A percentile compares a stretch with the other conserved stretches of the same genome.
Conservation (phyloP, 2,888 invertebrate species). For the Hoplodrina ambigua region DNA sequence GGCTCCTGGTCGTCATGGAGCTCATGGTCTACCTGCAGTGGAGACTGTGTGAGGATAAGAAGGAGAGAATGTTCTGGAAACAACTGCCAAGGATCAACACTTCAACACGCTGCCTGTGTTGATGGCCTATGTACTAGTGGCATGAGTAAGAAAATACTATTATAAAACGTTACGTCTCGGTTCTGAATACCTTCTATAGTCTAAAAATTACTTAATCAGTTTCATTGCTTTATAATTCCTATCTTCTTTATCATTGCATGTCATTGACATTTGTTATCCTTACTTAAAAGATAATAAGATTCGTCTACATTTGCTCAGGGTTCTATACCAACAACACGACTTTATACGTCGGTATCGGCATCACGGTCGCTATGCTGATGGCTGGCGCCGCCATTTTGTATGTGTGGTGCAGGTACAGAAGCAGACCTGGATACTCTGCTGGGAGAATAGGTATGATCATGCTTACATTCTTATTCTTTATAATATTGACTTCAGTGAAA, state of each 20-base stretch:
- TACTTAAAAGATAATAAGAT: not conserved
- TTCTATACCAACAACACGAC: constrained; percentile 79
- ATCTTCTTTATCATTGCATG: not conserved
- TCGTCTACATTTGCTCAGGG: constrained; percentile 64
- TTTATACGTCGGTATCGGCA: constrained; percentile 82
- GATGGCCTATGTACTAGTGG: constrained; percentile 81
- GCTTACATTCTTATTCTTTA: not conserved
- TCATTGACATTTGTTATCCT: no score
- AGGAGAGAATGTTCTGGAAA: constrained; percentile 78
- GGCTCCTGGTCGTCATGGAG: constrained; percentile 84
- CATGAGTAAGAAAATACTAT: constrained; percentile 70
- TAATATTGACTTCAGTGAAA: not conserved
- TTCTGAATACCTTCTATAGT: not conserved
- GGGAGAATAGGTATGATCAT: constrained; percentile 77
- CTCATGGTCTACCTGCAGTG: constrained; percentile 82
- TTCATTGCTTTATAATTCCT: not conserved
- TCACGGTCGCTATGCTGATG: constrained; percentile 81
- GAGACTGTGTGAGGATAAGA: constrained; percentile 82
- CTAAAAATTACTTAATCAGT: not conserved
- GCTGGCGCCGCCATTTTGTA: constrained; percentile 79
- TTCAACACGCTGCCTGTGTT: constrained; percentile 84
- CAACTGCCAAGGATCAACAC: constrained; percentile 78
- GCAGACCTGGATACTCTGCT: constrained; percentile 79
- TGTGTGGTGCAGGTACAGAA: constrained; percentile 82
- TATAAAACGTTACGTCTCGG: not conserved